These are phyloP conservation scores for Daubentonia madagascariensis DNA, from an alignment of 2,113 vertebrate species.

Conservation along the genomic window DNA sequence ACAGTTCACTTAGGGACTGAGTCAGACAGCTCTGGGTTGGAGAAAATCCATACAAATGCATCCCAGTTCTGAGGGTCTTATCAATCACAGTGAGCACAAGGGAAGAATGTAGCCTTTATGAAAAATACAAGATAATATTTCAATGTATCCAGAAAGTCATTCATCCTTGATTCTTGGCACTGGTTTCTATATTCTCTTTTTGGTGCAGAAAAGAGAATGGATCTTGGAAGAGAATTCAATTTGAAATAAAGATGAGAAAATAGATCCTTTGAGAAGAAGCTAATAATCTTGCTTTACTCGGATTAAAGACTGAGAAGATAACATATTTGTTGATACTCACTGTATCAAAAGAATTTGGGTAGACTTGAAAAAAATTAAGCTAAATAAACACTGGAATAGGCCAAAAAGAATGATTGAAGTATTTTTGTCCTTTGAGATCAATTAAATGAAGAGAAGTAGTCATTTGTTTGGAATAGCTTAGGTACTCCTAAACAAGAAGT, in stretches of 20 bases:
- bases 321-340: neutral
- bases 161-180: constrained; percentile 39
- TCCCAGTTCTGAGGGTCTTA: constrained; percentile 22
- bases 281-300: constrained; percentile 45
- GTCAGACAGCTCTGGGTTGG: neutral
- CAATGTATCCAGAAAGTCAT: constrained; percentile 31
- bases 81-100: constrained; percentile 41
- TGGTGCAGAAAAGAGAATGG: neutral
- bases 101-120: constrained; percentile 11
- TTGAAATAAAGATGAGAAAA: constrained; percentile 57
- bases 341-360: constrained; percentile 48
- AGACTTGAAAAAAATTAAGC: constrained; percentile 5
- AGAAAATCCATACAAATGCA: constrained; percentile 21
- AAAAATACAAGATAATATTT: constrained; percentile 53
- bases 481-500: neutral
- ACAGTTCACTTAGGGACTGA: constrained; percentile 56
- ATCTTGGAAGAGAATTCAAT: constrained; percentile 32
- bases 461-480: constrained; percentile 42
- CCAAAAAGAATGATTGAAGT: neutral
- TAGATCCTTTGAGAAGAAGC: constrained; percentile 51
- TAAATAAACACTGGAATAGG: constrained; percentile 17
- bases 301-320: constrained; percentile 39
- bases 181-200: constrained; percentile 40
- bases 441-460: neutral
- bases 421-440: constrained; percentile 13